Evolutionary conservation across 2,113 vertebrate genomes (phyloP).

Genomic region (Dasypus novemcinctus): DNA sequence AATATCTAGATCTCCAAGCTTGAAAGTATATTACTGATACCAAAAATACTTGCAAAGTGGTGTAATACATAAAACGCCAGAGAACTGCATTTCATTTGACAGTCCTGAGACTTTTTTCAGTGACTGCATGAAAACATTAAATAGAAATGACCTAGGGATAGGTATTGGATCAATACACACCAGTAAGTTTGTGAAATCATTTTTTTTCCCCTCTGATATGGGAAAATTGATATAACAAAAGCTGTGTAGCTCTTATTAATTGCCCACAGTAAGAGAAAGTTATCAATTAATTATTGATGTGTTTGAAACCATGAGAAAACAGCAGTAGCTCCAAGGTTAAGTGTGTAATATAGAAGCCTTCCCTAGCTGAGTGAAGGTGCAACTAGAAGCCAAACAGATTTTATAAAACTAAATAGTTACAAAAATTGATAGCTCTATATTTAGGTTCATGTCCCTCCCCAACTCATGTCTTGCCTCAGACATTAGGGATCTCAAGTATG

Average conservation of each 20-base stretch:
- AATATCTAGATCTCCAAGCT: constrained; percentile 47
- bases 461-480: not conserved
- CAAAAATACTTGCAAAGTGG: constrained; percentile 77
- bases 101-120: constrained; percentile 76
- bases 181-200: constrained; percentile 84
- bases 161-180: constrained; percentile 82
- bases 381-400: not conserved
- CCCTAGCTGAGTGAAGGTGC: constrained; percentile 1
- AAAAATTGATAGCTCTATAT: not conserved
- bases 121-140: constrained; percentile 82
- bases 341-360: constrained; percentile 46
- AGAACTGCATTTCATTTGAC: constrained; percentile 82
- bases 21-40: constrained; percentile 69
- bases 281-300: constrained; percentile 86
- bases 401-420: not conserved
- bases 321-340: constrained; percentile 73
- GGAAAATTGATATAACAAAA: constrained; percentile 81
- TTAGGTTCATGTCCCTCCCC: not conserved
- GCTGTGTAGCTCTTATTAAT: constrained; percentile 84
- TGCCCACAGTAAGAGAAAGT: constrained; percentile 82
- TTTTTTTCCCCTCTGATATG: constrained; percentile 83
- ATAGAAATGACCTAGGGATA: constrained; percentile 82
- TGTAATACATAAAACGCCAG: constrained; percentile 78
- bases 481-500: not conserved
- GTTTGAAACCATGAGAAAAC: constrained; percentile 70